A percentile compares a stretch with the other conserved stretches of the same genome.
Evolutionary conservation across 2,888 invertebrate genomes (phyloP).

Genomic region (Dendrolimus houi): DNA sequence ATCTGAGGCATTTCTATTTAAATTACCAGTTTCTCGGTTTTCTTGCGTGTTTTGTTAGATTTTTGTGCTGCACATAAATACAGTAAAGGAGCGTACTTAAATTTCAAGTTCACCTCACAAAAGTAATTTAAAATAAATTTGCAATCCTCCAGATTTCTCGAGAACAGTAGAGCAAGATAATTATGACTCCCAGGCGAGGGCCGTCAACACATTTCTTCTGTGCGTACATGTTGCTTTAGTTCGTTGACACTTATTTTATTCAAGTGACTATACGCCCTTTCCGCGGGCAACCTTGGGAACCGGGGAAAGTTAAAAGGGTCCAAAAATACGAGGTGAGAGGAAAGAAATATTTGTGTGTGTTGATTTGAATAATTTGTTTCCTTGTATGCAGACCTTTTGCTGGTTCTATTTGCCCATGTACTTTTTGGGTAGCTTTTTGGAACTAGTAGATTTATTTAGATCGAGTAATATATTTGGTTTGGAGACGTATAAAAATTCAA

Average conservation of each 20-base stretch:
- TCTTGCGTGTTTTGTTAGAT: too few species aligned
- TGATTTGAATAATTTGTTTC: background rate
- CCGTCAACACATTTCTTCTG: slow-evolving; percentile 25
- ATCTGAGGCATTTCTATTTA: too few species aligned
- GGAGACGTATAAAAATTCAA: too few species aligned
- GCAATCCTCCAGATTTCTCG: slow-evolving; percentile 5
- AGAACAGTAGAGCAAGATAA: slow-evolving; percentile 13
- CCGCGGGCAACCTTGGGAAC: slow-evolving; percentile 6
- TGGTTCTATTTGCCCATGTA: too few species aligned
- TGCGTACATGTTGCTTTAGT: slow-evolving; percentile 17
- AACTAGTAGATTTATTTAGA: too few species aligned
- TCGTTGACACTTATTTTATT: slow-evolving; percentile 21
- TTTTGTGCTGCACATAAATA: too few species aligned
- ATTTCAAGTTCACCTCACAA: background rate
- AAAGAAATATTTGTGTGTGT: slow-evolving; percentile 8
- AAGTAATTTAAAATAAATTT: slow-evolving; percentile 2
- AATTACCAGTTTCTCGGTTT: too few species aligned
- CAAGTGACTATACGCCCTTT: slow-evolving; percentile 16
- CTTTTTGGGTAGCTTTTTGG: too few species aligned
- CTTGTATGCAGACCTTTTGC: slow-evolving; percentile 7
- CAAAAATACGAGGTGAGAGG: slow-evolving; percentile 21
- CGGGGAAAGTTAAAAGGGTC: slow-evolving; percentile 10
- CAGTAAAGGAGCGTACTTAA: too few species aligned
- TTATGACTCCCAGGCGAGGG: slow-evolving; percentile 21
- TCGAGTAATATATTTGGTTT: too few species aligned